Conservation (phyloP, 2,888 invertebrate genomes). For the Sinopyrophorus schimmeli region DNA sequence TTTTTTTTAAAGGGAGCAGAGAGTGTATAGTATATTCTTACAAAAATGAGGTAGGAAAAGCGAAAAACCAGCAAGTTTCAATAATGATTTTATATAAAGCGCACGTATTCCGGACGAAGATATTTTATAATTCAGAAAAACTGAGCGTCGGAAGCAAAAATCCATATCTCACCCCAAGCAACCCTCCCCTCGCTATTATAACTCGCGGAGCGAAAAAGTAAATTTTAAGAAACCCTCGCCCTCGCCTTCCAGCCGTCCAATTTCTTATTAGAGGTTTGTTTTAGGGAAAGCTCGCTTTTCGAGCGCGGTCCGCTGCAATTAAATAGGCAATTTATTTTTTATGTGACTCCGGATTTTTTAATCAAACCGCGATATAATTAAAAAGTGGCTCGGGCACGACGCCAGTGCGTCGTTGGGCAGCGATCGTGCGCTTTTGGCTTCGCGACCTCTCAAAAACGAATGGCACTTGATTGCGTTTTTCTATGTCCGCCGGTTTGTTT, state of each 20-base stretch:
- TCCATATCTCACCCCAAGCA: slow-evolving; percentile 54
- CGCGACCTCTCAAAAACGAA: slow-evolving; percentile 17
- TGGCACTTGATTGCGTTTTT: slow-evolving; percentile 26
- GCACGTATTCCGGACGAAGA: slow-evolving; percentile 42
- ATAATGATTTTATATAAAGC: slow-evolving; percentile 40
- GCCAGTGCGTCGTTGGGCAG: slow-evolving; percentile 1
- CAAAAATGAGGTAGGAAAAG: slow-evolving; percentile 11
- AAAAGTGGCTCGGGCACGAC: slow-evolving; percentile 35
- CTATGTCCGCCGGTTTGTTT: slow-evolving; percentile 17
- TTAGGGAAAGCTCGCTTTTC: slow-evolving; percentile 17
- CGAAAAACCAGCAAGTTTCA: slow-evolving; percentile 29
- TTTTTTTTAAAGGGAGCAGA: too few species aligned
- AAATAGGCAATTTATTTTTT: slow-evolving; percentile 57
- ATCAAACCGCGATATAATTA: slow-evolving; percentile 52
- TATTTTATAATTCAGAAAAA: slow-evolving; percentile 57
- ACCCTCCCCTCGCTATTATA: slow-evolving; percentile 53
- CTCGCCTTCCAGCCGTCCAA: slow-evolving; percentile 50
- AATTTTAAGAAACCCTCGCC: slow-evolving; percentile 50
- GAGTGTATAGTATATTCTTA: too few species aligned
- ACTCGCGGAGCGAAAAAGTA: slow-evolving; percentile 58
- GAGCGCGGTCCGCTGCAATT: slow-evolving; percentile 45
- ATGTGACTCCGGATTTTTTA: slow-evolving; percentile 54
- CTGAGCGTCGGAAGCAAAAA: slow-evolving; percentile 55
- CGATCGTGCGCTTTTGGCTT: slow-evolving; percentile 23
- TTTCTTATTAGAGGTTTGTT: slow-evolving; percentile 36